These are phyloP conservation scores for Tetragnatha montana DNA, from an alignment of 2,888 invertebrate species.

Conservation along the genomic window DNA sequence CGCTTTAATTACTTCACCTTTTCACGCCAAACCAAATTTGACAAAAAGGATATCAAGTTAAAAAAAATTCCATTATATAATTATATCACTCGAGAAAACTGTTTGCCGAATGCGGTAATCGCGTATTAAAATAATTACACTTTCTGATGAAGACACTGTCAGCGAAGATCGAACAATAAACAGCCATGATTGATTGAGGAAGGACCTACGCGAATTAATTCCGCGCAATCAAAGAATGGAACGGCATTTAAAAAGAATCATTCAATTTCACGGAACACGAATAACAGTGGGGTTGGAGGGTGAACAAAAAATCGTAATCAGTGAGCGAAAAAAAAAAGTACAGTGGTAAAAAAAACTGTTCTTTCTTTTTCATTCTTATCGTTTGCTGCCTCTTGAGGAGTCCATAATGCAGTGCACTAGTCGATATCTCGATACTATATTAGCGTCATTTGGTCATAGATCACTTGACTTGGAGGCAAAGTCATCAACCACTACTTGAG, in stretches of 20 bases:
- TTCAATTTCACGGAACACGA: slow-evolving; percentile 2
- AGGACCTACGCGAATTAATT: slow-evolving; percentile 55
- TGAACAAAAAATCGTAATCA: slow-evolving; percentile 31
- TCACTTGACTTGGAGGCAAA: slow-evolving; percentile 66
- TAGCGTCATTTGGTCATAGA: slow-evolving; percentile 71
- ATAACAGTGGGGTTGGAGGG: neutral
- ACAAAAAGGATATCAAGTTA: neutral
- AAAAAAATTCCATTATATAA: slow-evolving; percentile 16
- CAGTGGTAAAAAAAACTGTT: slow-evolving; percentile 14
- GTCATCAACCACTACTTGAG: slow-evolving; percentile 70
- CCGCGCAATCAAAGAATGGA: slow-evolving; percentile 60
- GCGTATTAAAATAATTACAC: slow-evolving; percentile 59
- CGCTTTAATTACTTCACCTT: too few relatives aligned
- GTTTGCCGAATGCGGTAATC: slow-evolving; percentile 66
- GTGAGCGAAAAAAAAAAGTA: neutral
- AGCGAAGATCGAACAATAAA: slow-evolving; percentile 47
- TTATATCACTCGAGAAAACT: slow-evolving; percentile 1
- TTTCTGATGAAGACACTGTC: slow-evolving; percentile 52
- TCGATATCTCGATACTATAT: slow-evolving; percentile 68
- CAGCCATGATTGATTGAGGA: slow-evolving; percentile 58
- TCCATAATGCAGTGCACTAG: slow-evolving; percentile 46
- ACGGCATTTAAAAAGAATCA: slow-evolving; percentile 34
- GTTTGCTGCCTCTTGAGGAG: slow-evolving; percentile 8
- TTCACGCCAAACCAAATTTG: too few relatives aligned
- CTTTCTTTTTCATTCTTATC: slow-evolving; percentile 33